These are phyloP conservation scores for Lasioglossum albipes DNA, from an alignment of 1,140 invertebrate genomes.

Conservation along the genomic window DNA sequence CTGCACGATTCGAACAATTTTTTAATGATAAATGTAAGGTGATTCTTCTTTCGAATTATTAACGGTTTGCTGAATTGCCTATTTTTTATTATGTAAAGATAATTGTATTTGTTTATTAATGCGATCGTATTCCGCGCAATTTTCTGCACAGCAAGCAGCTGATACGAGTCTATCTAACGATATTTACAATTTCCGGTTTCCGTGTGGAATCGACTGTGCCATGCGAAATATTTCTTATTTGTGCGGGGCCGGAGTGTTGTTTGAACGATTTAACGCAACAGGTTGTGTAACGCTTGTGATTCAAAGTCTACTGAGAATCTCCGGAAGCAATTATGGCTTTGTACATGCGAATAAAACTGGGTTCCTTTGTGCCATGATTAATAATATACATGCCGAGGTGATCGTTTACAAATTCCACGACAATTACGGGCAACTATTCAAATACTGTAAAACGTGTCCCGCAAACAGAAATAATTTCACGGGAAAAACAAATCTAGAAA, in stretches of 20 bases:
- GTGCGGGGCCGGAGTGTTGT: neutral
- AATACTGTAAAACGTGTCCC: neutral
- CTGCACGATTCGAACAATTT: too few species aligned
- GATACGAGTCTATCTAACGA: neutral
- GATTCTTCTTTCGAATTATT: too few species aligned
- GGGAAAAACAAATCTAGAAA: too few species aligned
- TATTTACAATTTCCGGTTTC: constrained; percentile 16
- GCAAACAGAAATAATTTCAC: too few species aligned
- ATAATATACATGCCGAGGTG: neutral
- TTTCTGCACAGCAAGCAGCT: neutral
- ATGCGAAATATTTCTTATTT: constrained; percentile 5
- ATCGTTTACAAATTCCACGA: neutral
- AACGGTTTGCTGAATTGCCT: too few species aligned
- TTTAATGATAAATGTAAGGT: too few species aligned
- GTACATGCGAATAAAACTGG: neutral
- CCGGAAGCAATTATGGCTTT: constrained; percentile 23
- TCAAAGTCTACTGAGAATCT: constrained; percentile 18
- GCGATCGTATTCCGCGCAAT: neutral
- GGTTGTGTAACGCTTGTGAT: constrained; percentile 24
- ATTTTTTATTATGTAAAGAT: too few species aligned
- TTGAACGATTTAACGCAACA: constrained; percentile 34
- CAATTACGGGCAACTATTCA: neutral
- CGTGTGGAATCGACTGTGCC: neutral
- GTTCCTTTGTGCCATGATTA: neutral
- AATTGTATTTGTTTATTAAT: too few species aligned